Conservation (phyloP, 2,797 vertebrate genomes). For the Pristis pectinata region DNA sequence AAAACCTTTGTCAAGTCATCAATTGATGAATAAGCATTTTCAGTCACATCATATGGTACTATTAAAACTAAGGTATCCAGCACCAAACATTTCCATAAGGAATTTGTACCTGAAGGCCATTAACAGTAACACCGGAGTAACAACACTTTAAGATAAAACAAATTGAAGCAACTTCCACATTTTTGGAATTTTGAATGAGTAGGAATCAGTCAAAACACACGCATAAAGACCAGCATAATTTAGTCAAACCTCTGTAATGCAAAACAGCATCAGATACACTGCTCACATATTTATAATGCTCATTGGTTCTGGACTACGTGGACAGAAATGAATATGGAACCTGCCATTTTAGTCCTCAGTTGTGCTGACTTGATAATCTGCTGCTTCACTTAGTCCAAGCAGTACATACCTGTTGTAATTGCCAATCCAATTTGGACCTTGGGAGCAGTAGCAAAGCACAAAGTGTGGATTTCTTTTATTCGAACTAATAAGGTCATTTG, state of each 20-base stretch:
- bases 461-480: background rate
- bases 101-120: background rate
- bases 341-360: background rate
- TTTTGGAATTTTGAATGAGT: background rate
- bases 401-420: background rate
- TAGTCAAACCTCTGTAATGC: background rate
- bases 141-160: background rate
- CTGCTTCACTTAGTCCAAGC: too few species aligned
- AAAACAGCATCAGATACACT: background rate
- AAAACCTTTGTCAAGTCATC: background rate
- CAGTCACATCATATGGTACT: background rate
- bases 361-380: background rate
- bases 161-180: background rate
- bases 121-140: background rate
- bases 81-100: background rate
- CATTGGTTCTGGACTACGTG: background rate
- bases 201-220: background rate
- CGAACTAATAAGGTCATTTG: background rate
- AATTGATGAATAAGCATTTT: background rate
- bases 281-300: background rate
- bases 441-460: background rate
- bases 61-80: background rate
- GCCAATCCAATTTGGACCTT: background rate
- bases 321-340: background rate
- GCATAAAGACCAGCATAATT: background rate